Conservation (phyloP, 2,888 invertebrate genomes). For the Platycnemis pennipes region DNA sequence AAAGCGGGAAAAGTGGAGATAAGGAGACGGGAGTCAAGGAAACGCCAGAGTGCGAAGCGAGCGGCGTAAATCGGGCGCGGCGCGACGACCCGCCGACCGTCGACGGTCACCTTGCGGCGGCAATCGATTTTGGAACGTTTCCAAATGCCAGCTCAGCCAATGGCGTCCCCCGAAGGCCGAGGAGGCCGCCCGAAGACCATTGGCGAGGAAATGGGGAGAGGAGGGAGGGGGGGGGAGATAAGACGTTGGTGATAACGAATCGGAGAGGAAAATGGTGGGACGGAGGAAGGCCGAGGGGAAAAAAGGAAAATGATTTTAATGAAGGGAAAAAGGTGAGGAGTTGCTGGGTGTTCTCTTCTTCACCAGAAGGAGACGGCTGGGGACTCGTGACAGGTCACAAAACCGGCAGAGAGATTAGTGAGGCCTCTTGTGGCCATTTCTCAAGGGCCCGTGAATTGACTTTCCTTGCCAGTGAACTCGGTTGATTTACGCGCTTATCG, state of each 20-base stretch:
- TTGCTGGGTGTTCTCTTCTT: neutral
- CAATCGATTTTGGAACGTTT: constrained; percentile 20
- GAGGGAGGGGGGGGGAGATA: neutral
- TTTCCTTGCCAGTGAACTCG: neutral
- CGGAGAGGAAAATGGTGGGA: neutral
- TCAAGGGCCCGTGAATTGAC: neutral
- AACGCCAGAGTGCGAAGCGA: neutral
- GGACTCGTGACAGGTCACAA: neutral
- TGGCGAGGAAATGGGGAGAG: neutral
- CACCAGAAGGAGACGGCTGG: neutral
- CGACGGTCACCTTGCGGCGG: constrained; percentile 28
- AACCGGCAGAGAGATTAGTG: neutral
- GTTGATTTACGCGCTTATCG: neutral
- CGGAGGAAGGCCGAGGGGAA: neutral
- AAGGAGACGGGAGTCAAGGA: neutral
- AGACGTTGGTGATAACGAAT: neutral
- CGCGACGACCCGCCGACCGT: neutral
- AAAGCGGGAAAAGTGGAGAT: neutral
- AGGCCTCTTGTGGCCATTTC: neutral
- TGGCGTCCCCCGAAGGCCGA: neutral
- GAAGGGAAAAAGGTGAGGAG: neutral
- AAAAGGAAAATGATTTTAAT: neutral
- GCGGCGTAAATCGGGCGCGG: constrained; percentile 9
- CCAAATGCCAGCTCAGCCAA: constrained; percentile 32
- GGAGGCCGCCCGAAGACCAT: neutral